These are phyloP conservation scores for Chironomus striatipennis DNA, from an alignment of 1,140 invertebrate genomes.

Conservation along the genomic window DNA sequence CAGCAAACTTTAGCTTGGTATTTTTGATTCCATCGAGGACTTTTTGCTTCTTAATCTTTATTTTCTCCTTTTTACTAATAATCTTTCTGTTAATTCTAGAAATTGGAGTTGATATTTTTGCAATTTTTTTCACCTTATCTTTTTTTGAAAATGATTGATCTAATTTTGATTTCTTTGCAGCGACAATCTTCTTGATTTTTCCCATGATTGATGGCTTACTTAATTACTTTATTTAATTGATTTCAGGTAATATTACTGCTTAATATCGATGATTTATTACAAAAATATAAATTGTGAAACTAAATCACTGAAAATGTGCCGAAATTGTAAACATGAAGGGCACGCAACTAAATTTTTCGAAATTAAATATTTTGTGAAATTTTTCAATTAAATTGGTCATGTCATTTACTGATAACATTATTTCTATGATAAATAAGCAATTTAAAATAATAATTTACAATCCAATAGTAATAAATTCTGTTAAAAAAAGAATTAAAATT, in stretches of 20 bases:
- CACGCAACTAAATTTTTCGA: background rate
- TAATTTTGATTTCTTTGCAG: background rate
- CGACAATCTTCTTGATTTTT: background rate
- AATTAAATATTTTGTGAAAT: background rate
- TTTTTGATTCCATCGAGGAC: slow-evolving; percentile 26
- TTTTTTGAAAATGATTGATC: background rate
- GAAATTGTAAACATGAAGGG: background rate
- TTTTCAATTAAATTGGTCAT: background rate
- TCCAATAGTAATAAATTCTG: too few species aligned
- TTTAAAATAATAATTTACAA: too few species aligned
- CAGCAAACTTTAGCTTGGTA: slow-evolving; percentile 30
- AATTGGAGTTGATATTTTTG: background rate
- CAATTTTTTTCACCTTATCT: background rate
- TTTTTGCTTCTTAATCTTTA: slow-evolving; percentile 30
- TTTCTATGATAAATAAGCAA: background rate
- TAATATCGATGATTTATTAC: background rate
- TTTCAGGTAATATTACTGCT: background rate
- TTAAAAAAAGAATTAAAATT: too few species aligned
- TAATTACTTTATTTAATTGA: background rate
- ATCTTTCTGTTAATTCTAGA: background rate
- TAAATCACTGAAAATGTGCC: background rate
- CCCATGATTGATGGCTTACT: background rate
- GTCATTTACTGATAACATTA: background rate
- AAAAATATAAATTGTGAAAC: background rate
- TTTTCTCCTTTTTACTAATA: slow-evolving; percentile 31